phyloP scores from a whole-genome alignment of 2,113 vertebrate genomes.

The Paramisgurnus dabryanus region DNA sequence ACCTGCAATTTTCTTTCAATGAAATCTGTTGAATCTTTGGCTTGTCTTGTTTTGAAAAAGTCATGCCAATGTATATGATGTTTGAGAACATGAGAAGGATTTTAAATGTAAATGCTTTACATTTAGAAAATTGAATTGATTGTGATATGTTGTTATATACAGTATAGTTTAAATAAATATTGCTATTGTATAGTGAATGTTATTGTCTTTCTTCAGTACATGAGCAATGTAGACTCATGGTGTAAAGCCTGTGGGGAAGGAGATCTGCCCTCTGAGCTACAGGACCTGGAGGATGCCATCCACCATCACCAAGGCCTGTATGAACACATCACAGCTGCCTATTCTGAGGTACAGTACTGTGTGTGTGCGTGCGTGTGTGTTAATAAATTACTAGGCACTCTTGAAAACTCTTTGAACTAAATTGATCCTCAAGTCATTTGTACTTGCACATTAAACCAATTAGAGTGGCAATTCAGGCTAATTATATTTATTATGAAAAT shows the following conservation, averaged over 20 bases:
- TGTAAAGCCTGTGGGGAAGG: conserved; percentile 97
- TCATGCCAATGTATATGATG: not conserved
- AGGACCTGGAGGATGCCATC: conserved; percentile 96
- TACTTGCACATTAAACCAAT: conserved; percentile 13
- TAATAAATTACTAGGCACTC: not conserved
- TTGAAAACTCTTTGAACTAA: not conserved
- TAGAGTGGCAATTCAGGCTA: conserved; percentile 23
- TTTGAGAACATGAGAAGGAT: no score
- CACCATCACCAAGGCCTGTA: conserved; percentile 98
- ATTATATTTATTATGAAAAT: conserved; percentile 20
- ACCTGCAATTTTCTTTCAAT: not conserved
- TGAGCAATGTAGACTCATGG: conserved; percentile 97
- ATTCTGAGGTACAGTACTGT: conserved; percentile 83
- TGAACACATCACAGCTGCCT: conserved; percentile 94
- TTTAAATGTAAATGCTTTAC: no score
- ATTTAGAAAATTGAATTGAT: no score
- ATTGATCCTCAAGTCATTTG: not conserved
- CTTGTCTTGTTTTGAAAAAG: not conserved
- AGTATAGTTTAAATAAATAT: not conserved
- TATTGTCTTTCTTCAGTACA: conserved; percentile 78
- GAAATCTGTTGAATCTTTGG: not conserved
- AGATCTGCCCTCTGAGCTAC: conserved; percentile 94
- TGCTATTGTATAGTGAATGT: conserved; percentile 14
- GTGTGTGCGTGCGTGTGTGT: no score
- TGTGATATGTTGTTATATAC: no score